These are phyloP conservation scores for Cataglyphis albicans DNA, from an alignment of 2,888 invertebrate species.

Conservation along the genomic window DNA sequence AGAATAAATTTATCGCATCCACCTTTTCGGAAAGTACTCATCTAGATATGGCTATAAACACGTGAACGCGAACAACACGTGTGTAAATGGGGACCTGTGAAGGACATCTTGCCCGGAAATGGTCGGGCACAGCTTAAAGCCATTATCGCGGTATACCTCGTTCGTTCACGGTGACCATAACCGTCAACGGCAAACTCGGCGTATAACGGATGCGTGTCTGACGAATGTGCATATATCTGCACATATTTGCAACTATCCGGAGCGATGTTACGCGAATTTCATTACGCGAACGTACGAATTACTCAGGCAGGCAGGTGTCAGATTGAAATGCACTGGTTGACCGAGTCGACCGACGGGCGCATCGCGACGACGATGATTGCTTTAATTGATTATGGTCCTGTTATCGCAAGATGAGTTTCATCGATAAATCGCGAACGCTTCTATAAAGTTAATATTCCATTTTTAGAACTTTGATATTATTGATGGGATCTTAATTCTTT, in stretches of 20 bases:
- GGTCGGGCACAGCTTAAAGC: slow-evolving; percentile 32
- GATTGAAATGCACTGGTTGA: slow-evolving; percentile 66
- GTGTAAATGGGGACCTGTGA: slow-evolving; percentile 43
- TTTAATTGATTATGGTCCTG: slow-evolving; percentile 15
- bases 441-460: neutral
- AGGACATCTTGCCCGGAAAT: slow-evolving; percentile 33
- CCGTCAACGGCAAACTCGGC: slow-evolving; percentile 53
- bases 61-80: neutral
- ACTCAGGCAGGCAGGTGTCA: slow-evolving; percentile 62
- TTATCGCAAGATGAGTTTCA: slow-evolving; percentile 4
- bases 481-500: neutral
- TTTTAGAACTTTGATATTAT: neutral
- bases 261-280: slow-evolving; percentile 61
- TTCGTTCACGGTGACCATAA: slow-evolving; percentile 48
- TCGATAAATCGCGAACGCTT: neutral
- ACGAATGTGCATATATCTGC: slow-evolving; percentile 46
- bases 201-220: slow-evolving; percentile 59
- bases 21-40: neutral
- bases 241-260: slow-evolving; percentile 60
- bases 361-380: slow-evolving; percentile 45
- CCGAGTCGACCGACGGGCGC: slow-evolving; percentile 53
- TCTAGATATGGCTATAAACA: neutral
- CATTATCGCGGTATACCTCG: slow-evolving; percentile 54
- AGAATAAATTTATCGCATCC: neutral
- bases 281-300: slow-evolving; percentile 65